phyloP scores from a whole-genome alignment of 1,140 invertebrate species.

The Euborellia annulipes region DNA sequence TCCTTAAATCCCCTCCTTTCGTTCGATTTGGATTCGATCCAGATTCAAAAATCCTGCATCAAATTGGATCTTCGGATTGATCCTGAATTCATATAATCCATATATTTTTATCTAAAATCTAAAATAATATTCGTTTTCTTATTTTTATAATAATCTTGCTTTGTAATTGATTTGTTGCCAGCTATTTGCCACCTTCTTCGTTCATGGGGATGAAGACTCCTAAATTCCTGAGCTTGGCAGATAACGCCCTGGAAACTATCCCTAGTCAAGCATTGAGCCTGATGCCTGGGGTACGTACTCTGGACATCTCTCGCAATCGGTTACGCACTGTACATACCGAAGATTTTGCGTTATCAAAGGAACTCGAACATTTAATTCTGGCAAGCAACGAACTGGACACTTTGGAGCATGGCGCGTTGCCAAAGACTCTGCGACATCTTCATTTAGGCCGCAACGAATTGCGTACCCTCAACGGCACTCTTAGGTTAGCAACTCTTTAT shows the following conservation, averaged over 20 bases:
- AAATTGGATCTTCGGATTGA: too few relatives aligned
- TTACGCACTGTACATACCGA: slow-evolving; percentile 41
- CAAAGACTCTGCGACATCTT: slow-evolving; percentile 42
- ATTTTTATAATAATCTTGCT: too few relatives aligned
- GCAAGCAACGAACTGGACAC: slow-evolving; percentile 51
- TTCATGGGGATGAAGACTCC: slow-evolving; percentile 52
- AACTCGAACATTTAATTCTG: slow-evolving; percentile 47
- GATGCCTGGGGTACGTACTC: slow-evolving; percentile 48
- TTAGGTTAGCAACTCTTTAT: slow-evolving; percentile 29
- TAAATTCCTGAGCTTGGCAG: slow-evolving; percentile 52
- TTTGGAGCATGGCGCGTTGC: slow-evolving; percentile 45
- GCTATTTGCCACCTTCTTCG: slow-evolving; percentile 42
- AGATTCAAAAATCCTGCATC: too few relatives aligned
- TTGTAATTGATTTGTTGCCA: too few relatives aligned
- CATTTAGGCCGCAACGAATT: slow-evolving; percentile 57
- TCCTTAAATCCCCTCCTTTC: too few relatives aligned
- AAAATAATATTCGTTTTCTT: too few relatives aligned
- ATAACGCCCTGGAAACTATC: slow-evolving; percentile 51
- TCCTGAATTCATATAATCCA: too few relatives aligned
- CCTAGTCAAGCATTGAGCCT: slow-evolving; percentile 50
- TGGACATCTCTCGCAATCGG: slow-evolving; percentile 53
- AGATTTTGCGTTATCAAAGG: slow-evolving; percentile 37
- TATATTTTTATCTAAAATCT: too few relatives aligned
- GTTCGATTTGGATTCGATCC: too few relatives aligned
- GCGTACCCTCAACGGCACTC: slow-evolving; percentile 50